Percentiles rank a stretch among this genome's conserved stretches.
Conservation (phyloP, 30 jellyfish, hydroid and myxozoan species). For the Nemopilema nomurai region DNA sequence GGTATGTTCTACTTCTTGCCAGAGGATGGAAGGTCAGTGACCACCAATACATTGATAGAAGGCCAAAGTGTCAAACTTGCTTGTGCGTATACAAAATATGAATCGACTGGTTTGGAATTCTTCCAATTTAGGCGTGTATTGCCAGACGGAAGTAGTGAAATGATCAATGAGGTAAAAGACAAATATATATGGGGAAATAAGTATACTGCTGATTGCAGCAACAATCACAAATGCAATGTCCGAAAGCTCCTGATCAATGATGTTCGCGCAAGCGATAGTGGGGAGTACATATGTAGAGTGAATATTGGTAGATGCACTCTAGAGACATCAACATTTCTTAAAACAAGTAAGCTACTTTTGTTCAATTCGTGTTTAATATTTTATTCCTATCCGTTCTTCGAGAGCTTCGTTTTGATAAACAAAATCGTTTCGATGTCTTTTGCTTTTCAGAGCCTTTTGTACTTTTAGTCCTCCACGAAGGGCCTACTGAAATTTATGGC, state of each 20-base stretch:
- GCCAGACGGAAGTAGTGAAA: neutral
- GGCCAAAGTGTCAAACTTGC: neutral
- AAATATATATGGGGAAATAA: neutral
- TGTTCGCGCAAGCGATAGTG: neutral
- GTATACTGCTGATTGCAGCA: neutral
- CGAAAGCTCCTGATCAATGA: neutral
- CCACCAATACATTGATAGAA: neutral
- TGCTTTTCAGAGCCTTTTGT: too few relatives aligned
- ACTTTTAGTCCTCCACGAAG: too few relatives aligned
- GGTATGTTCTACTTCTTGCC: neutral
- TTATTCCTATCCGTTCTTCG: neutral
- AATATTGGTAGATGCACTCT: neutral
- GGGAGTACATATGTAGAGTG: neutral
- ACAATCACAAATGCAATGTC: neutral
- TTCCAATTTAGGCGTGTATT: neutral
- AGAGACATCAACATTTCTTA: neutral
- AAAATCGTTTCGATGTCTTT: too few relatives aligned
- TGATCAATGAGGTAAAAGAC: neutral
- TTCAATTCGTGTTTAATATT: too few relatives aligned
- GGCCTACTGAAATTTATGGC: too few relatives aligned
- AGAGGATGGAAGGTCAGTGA: neutral
- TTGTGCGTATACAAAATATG: neutral
- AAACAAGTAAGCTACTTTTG: neutral
- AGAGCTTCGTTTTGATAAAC: neutral
- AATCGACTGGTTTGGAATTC: neutral